Percentiles rank a stretch among this genome's conserved stretches.
Evolutionary conservation across 2,113 vertebrate species (phyloP).

Genomic region (Callospermophilus lateralis): DNA sequence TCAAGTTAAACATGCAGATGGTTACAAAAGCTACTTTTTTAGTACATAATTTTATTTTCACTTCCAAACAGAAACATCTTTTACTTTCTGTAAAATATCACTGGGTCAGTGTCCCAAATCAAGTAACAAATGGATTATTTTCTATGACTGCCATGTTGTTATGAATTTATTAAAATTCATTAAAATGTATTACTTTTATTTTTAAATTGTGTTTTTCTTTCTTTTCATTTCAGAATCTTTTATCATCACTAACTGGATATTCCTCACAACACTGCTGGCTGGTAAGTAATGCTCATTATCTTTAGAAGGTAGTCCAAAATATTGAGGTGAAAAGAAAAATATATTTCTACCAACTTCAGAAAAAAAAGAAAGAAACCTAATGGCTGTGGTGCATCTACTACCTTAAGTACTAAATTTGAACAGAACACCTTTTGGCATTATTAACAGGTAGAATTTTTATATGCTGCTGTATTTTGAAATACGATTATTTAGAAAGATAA

Average conservation of each 20-base stretch:
- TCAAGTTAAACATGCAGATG: slow-evolving; percentile 77
- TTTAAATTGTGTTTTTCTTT: slow-evolving; percentile 51
- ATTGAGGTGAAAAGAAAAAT: slow-evolving; percentile 35
- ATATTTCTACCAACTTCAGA: neutral
- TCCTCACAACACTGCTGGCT: slow-evolving; percentile 44
- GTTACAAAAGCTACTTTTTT: slow-evolving; percentile 62
- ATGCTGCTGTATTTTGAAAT: slow-evolving; percentile 22
- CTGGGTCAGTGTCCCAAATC: neutral
- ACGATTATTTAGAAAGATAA: neutral
- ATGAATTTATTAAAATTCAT: slow-evolving; percentile 35
- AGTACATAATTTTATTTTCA: slow-evolving; percentile 72
- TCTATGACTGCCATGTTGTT: slow-evolving; percentile 20
- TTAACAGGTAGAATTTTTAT: neutral
- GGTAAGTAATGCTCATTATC: slow-evolving; percentile 75
- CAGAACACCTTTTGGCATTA: slow-evolving; percentile 43
- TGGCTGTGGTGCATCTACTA: neutral
- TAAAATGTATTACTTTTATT: no score
- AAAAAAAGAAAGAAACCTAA: neutral
- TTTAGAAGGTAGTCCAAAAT: slow-evolving; percentile 42
- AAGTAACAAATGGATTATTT: neutral
- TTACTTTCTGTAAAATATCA: slow-evolving; percentile 32
- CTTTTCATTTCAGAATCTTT: slow-evolving; percentile 78
- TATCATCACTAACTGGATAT: slow-evolving; percentile 64
- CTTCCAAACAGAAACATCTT: slow-evolving; percentile 49
- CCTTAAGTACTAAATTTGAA: slow-evolving; percentile 34